phyloP scores from a whole-genome alignment of 2,888 invertebrate genomes.

The Apotomis turbidana region DNA sequence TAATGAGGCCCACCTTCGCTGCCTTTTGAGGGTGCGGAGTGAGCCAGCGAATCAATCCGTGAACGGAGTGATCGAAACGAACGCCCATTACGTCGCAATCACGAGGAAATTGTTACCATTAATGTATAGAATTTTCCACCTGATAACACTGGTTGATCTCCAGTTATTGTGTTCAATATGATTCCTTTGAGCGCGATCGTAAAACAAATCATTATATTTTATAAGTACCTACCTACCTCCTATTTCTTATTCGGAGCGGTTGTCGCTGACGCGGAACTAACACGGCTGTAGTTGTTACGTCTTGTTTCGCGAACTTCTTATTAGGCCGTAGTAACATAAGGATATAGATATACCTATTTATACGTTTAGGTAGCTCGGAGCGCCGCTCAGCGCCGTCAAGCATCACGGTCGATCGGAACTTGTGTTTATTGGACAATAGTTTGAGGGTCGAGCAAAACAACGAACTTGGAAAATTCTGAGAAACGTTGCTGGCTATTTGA shows the following conservation, averaged over 20 bases:
- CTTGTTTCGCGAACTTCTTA: no score
- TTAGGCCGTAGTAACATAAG: no score
- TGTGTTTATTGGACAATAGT: not conserved
- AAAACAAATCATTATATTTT: slow-evolving; percentile 47
- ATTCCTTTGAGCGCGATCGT: slow-evolving; percentile 47
- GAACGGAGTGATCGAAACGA: slow-evolving; percentile 63
- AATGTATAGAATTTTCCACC: slow-evolving; percentile 70
- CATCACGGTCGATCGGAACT: slow-evolving; percentile 19
- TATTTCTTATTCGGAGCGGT: slow-evolving; percentile 26
- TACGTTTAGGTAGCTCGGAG: no score
- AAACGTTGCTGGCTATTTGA: not conserved
- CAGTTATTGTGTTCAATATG: slow-evolving; percentile 57
- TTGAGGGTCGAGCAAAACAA: slow-evolving; percentile 11
- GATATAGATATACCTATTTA: no score
- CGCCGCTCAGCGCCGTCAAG: no score
- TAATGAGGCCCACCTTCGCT: slow-evolving; percentile 48
- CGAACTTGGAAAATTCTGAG: slow-evolving; percentile 4
- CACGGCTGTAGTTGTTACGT: slow-evolving; percentile 21
- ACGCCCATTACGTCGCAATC: slow-evolving; percentile 63
- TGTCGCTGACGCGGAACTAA: slow-evolving; percentile 32
- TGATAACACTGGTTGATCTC: slow-evolving; percentile 64
- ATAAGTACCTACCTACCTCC: slow-evolving; percentile 19
- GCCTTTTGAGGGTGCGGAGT: not conserved
- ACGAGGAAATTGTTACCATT: slow-evolving; percentile 65
- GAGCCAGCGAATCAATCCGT: slow-evolving; percentile 58